Conservation (phyloP, 2,113 vertebrate genomes). For the Lagenorhynchus albirostris region DNA sequence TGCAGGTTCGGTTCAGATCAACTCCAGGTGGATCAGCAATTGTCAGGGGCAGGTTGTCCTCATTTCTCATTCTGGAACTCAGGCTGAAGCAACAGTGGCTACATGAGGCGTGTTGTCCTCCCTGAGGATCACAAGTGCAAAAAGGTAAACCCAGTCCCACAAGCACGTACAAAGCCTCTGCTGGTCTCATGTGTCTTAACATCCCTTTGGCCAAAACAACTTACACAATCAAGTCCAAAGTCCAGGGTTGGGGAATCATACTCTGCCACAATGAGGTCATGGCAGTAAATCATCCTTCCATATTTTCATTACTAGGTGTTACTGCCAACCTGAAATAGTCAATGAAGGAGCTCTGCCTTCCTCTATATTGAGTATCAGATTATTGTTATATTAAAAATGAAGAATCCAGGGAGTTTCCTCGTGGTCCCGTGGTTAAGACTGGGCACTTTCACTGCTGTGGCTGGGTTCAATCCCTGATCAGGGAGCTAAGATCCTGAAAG, state of each 20-base stretch:
- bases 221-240: not conserved
- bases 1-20: not conserved
- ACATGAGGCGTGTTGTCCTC: not conserved
- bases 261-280: not conserved
- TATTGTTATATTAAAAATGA: constrained; percentile 1
- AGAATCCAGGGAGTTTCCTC: not conserved
- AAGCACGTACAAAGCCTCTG: not conserved
- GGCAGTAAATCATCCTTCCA: not conserved
- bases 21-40: not conserved
- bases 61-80: not conserved
- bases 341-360: not conserved
- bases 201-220: not conserved
- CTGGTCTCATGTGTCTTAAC: not conserved
- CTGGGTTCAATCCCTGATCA: too few relatives aligned
- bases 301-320: not conserved
- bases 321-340: not conserved
- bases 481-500: too few relatives aligned
- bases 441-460: too few relatives aligned
- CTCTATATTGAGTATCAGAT: not conserved
- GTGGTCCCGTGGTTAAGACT: too few relatives aligned
- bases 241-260: not conserved
- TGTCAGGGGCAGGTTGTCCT: not conserved
- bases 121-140: not conserved
- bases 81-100: not conserved
- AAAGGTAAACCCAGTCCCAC: not conserved